Conservation (phyloP, 2,888 invertebrate species). For the Drosophila kanekoi region DNA sequence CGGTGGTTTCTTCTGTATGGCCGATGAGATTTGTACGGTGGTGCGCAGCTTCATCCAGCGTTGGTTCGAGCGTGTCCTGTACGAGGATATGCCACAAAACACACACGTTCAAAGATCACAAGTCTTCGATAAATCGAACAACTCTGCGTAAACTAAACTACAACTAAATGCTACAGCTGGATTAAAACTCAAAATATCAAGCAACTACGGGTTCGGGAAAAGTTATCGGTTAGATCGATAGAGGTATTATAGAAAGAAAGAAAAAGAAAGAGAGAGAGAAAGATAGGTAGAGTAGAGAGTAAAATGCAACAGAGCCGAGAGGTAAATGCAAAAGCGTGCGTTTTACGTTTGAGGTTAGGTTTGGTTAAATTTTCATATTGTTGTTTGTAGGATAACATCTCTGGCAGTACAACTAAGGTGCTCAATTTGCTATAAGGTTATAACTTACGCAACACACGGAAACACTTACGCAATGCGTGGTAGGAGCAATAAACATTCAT, state of each 20-base stretch:
- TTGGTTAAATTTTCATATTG: neutral
- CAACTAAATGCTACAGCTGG: constrained; percentile 37
- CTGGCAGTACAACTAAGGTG: constrained; percentile 35
- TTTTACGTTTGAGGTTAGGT: constrained; percentile 19
- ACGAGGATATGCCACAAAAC: constrained; percentile 54
- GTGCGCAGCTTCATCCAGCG: constrained; percentile 98
- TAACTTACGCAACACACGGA: constrained; percentile 66
- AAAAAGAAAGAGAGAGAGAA: constrained; percentile 8
- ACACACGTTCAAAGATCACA: constrained; percentile 51
- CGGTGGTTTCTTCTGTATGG: constrained; percentile 95
- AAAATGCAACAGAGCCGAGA: constrained; percentile 36
- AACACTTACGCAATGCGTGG: constrained; percentile 71
- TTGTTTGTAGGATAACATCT: constrained; percentile 4
- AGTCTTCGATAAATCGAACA: constrained; percentile 10
- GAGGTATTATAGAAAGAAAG: neutral
- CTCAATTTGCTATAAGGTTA: constrained; percentile 39
- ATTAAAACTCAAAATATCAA: constrained; percentile 42
- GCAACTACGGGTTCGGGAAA: constrained; percentile 33
- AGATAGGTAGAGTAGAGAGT: neutral
- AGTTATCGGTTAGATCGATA: neutral
- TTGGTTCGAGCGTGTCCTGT: constrained; percentile 95
- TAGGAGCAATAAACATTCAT: constrained; percentile 64
- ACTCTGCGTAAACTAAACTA: constrained; percentile 30
- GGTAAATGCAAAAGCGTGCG: constrained; percentile 50
- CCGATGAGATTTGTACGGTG: constrained; percentile 96